Percentiles rank a stretch among this genome's conserved stretches.
These are phyloP conservation scores for Helicolenus hilgendorfi DNA, from an alignment of 2,797 vertebrate genomes.

Conservation along the genomic window DNA sequence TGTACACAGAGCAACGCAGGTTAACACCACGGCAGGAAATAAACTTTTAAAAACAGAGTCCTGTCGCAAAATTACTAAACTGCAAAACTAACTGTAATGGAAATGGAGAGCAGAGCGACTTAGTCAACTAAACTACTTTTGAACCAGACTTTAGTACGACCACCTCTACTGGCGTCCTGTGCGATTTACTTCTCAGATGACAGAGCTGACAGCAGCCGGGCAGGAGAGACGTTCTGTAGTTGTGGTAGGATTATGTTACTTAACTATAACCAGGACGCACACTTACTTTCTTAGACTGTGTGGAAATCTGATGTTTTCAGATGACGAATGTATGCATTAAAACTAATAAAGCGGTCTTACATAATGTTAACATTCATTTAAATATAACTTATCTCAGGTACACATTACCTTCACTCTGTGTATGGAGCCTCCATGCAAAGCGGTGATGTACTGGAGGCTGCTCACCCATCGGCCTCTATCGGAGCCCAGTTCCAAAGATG, in stretches of 20 bases:
- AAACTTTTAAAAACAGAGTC: not conserved
- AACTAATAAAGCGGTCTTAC: not conserved
- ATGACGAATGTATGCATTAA: no score
- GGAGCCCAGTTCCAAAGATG: not conserved
- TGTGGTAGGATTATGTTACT: not conserved
- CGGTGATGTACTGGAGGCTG: not conserved
- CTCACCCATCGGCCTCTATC: not conserved
- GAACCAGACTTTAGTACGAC: not conserved
- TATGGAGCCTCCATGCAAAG: not conserved
- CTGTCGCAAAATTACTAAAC: not conserved
- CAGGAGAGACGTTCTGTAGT: not conserved
- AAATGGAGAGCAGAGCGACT: not conserved
- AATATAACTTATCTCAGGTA: not conserved
- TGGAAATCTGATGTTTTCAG: not conserved
- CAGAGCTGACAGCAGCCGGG: not conserved
- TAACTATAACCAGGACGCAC: not conserved
- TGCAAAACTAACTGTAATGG: not conserved
- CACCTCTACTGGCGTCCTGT: not conserved
- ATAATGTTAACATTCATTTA: not conserved
- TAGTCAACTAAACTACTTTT: not conserved
- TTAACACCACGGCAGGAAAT: not conserved
- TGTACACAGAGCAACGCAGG: not conserved
- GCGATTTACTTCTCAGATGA: not conserved
- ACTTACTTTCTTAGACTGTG: not conserved
- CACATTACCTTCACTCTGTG: not conserved